A percentile compares a stretch with the other conserved stretches of the same genome.
Conservation (phyloP, 2,888 invertebrate species). For the Drosophila recens region DNA sequence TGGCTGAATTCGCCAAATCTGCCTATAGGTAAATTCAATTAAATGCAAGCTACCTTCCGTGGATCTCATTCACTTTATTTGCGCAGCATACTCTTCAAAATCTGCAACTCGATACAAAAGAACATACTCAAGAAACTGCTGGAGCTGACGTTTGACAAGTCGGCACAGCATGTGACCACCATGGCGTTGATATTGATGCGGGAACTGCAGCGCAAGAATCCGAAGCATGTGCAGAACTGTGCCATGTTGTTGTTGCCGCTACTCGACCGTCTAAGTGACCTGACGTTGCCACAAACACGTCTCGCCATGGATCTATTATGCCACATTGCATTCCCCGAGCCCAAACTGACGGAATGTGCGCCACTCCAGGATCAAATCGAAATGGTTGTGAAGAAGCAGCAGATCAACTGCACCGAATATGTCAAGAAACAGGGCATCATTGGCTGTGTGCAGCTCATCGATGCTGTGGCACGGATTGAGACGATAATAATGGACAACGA, state of each 20-base stretch:
- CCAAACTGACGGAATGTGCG: constrained; percentile 86
- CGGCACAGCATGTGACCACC: constrained; percentile 77
- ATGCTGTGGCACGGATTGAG: constrained; percentile 88
- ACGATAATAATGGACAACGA: constrained; percentile 81
- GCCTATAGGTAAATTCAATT: constrained; percentile 86
- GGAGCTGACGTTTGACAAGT: constrained; percentile 82
- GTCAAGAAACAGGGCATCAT: constrained; percentile 91
- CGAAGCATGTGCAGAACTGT: constrained; percentile 83
- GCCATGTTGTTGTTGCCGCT: constrained; percentile 86
- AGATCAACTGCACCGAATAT: constrained; percentile 88
- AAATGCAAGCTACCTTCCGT: neutral
- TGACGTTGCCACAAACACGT: constrained; percentile 90
- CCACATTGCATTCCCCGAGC: constrained; percentile 88
- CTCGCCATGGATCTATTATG: constrained; percentile 92
- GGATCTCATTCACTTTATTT: neutral
- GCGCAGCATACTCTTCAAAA: constrained; percentile 80
- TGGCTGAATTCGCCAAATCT: constrained; percentile 87
- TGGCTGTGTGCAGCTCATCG: constrained; percentile 90
- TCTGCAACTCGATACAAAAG: constrained; percentile 82
- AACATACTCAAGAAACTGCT: constrained; percentile 81
- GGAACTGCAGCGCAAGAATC: constrained; percentile 80
- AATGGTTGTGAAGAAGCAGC: constrained; percentile 94
- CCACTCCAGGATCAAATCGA: constrained; percentile 93
- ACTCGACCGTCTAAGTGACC: constrained; percentile 91
- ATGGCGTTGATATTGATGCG: constrained; percentile 80